Evolutionary conservation across 1,140 invertebrate genomes (phyloP).

Genomic region (Calephelis virginiensis): DNA sequence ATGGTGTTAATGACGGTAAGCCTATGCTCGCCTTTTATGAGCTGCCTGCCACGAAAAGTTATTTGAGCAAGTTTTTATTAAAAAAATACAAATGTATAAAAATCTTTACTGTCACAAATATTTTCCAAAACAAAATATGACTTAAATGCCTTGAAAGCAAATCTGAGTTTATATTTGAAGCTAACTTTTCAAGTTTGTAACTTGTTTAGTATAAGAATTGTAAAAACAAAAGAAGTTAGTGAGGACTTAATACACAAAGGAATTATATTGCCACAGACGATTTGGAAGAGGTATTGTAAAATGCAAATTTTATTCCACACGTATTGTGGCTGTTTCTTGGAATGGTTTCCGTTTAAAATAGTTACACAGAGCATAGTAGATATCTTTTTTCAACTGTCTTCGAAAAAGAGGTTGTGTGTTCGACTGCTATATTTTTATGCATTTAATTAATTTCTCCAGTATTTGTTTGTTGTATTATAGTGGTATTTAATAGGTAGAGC

Average conservation of each 20-base stretch:
- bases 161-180: conserved; percentile 15
- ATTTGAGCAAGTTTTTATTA: no score
- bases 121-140: background rate
- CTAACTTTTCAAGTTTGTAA: conserved; percentile 10
- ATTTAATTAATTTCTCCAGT: no score
- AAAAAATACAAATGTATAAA: conserved; percentile 1
- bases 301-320: conserved; percentile 11
- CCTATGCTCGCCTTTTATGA: no score
- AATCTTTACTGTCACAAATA: background rate
- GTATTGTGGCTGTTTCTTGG: conserved; percentile 7
- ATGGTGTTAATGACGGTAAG: no score
- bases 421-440: no score
- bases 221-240: conserved; percentile 14
- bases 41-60: no score
- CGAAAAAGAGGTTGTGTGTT: no score
- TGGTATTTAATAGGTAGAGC: no score
- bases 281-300: conserved; percentile 2
- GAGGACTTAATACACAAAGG: conserved; percentile 10
- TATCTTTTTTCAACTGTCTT: no score
- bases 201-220: conserved; percentile 16
- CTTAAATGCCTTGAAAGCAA: background rate
- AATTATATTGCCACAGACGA: conserved; percentile 16
- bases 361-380: background rate
- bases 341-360: background rate
- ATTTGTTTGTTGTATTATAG: no score